Evolutionary conservation across 2,888 invertebrate species (phyloP).

Genomic region (Sipha maydis): DNA sequence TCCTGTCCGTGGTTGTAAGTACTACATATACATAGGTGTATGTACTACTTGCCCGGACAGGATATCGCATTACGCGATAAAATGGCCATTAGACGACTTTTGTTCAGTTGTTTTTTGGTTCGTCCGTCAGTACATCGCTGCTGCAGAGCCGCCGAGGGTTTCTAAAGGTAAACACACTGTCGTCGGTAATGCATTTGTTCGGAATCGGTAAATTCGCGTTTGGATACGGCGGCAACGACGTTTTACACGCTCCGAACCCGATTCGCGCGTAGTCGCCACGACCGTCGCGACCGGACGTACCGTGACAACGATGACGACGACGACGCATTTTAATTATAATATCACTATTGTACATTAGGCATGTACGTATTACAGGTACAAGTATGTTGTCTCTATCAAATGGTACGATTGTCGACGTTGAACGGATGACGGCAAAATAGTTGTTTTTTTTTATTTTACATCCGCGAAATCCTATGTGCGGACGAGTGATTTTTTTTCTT

Average conservation of each 20-base stretch:
- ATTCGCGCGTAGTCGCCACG: background rate
- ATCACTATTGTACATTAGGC: background rate
- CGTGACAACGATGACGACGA: conserved; percentile 24
- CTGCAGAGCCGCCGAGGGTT: too few relatives aligned
- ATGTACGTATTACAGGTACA: too few relatives aligned
- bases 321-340: background rate
- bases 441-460: background rate
- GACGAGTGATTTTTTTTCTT: background rate
- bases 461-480: background rate
- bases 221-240: background rate
- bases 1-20: too few relatives aligned
- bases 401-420: background rate
- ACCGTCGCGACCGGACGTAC: conserved; percentile 3
- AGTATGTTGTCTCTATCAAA: background rate
- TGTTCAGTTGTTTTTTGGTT: too few relatives aligned
- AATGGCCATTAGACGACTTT: too few relatives aligned
- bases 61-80: too few relatives aligned
- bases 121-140: too few relatives aligned
- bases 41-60: too few relatives aligned
- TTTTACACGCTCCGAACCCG: conserved; percentile 42
- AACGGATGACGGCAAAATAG: background rate
- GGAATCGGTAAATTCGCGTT: conserved; percentile 23
- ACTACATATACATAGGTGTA: too few relatives aligned
- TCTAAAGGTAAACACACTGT: too few relatives aligned
- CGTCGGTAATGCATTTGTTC: too few relatives aligned